Base-by-base conservation (phyloP, 1,140 invertebrate genomes). In the Apocrypta bakeri region DNA sequence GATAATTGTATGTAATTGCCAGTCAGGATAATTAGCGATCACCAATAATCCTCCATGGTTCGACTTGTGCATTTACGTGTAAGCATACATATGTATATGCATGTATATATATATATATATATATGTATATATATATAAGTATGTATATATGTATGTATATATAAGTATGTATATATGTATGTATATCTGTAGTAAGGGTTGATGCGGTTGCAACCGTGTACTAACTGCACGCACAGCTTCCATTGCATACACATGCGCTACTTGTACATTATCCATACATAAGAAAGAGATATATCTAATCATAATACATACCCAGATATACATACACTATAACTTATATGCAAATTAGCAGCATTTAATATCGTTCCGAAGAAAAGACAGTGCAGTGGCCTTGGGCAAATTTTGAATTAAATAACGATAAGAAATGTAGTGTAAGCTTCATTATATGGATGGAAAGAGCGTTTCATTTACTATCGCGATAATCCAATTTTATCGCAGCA, bases 1-100 rank as follows among this genome's bases (percentile, higher is more conserved):
- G 89, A 89, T 90, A 90, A 90, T 91, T 89, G 88, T 88, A 89
- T 83, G 87, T 90, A 91, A 91, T 90, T 90, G 88, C 87, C 82
- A 84, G 85, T 85, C 85, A 87, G 86, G 87, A 89, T 90, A 90
- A 91, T 91, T 91, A 91, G 90, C 87, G 89, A 91, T 90, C 90
- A 89, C 91, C 90, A 91, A 91, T 91, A 90, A 90, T 88, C 87
- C 84, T 86, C 85, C 83, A 74, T 76, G 73, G 64, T 56, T 48
- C 64, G 71, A 64, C 83, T 84, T 68, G 24, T 75, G 17, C n/a
- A 40, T 75, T 17, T 21, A 31, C 37, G 29, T 48, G 24, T 73
- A 33, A 25, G 27, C 29, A n/a, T n/a, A n/a, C n/a, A n/a, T n/a
- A n/a, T n/a, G n/a, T n/a, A n/a, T n/a, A n/a, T n/a, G n/a, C n/a